These are phyloP conservation scores for Brassicogethes aeneus DNA, from an alignment of 2,888 invertebrate species.

Conservation along the genomic window DNA sequence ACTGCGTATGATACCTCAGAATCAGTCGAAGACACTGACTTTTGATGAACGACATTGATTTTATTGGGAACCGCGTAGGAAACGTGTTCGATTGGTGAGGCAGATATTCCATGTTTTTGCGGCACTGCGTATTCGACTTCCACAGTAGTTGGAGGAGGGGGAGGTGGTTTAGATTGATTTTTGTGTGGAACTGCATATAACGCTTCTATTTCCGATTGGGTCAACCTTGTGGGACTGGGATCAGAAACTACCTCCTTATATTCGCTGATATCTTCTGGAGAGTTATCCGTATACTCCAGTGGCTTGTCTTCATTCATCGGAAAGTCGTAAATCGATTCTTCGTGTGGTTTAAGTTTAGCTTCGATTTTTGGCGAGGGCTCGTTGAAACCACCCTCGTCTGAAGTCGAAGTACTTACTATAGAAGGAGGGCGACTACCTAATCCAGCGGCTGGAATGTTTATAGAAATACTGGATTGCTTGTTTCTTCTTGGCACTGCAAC, in stretches of 20 bases:
- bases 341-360: slow-evolving; percentile 41
- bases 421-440: slow-evolving; percentile 56
- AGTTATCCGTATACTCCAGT: slow-evolving; percentile 22
- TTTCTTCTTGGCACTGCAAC: slow-evolving; percentile 41
- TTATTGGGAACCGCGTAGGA: slow-evolving; percentile 9
- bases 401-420: slow-evolving; percentile 51
- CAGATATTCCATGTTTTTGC: slow-evolving; percentile 6
- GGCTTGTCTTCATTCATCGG: slow-evolving; percentile 28
- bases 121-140: slow-evolving; percentile 9
- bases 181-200: slow-evolving; percentile 36
- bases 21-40: slow-evolving; percentile 16
- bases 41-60: slow-evolving; percentile 9
- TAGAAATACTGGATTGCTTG: slow-evolving; percentile 51
- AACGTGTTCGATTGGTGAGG: slow-evolving; percentile 6
- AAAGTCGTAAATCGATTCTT: slow-evolving; percentile 30
- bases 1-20: slow-evolving; percentile 19
- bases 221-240: slow-evolving; percentile 18
- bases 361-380: slow-evolving; percentile 63
- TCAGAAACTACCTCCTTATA: slow-evolving; percentile 15
- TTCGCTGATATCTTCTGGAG: slow-evolving; percentile 21
- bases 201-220: slow-evolving; percentile 32
- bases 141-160: not conserved
- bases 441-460: slow-evolving; percentile 56
- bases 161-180: slow-evolving; percentile 7
- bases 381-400: slow-evolving; percentile 63